Percentiles rank a stretch among this genome's conserved stretches.
Conservation (phyloP, 2,888 invertebrate genomes). For the Chamaedrilus cognettii region DNA sequence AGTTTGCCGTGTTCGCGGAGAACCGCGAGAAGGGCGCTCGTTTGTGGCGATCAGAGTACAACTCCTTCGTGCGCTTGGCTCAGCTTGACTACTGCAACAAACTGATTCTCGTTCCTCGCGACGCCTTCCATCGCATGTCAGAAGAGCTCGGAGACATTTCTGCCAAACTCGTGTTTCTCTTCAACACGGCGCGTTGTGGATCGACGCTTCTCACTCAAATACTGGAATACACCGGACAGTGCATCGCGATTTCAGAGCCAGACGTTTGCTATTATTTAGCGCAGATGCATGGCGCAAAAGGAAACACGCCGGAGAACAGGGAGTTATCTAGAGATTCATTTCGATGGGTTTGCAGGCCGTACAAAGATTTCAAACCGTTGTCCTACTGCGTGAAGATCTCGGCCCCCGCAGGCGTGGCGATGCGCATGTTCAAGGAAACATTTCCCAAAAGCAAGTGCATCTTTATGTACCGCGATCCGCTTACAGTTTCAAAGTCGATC, state of each 20-base stretch:
- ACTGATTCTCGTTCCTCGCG: conserved; percentile 4
- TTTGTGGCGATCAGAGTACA: conserved; percentile 13
- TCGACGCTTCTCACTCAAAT: conserved; percentile 31
- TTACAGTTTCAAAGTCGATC: conserved; percentile 27
- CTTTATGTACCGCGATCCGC: conserved; percentile 26
- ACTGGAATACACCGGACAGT: conserved; percentile 22
- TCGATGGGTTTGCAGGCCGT: conserved; percentile 28
- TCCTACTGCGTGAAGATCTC: conserved; percentile 23
- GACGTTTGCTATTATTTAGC: conserved; percentile 20
- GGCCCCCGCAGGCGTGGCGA: conserved; percentile 12
- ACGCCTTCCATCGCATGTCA: conserved; percentile 13
- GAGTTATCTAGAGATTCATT: conserved; percentile 10
- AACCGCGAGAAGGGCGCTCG: conserved; percentile 2
- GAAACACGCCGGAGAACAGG: conserved; percentile 1
- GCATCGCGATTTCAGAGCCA: conserved; percentile 27
- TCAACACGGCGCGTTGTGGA: conserved; percentile 31
- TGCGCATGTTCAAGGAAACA: conserved; percentile 13
- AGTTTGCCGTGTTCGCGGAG: conserved; percentile 12
- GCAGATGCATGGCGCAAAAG: conserved; percentile 3
- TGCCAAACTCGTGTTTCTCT: conserved; percentile 24
- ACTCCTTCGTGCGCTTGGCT: conserved; percentile 7
- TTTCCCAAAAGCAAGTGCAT: conserved; percentile 24
- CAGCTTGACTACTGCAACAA: conserved; percentile 12
- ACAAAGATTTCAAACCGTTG: background rate
- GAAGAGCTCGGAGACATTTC: conserved; percentile 28